These are phyloP conservation scores for Brachylomia viminalis DNA, from an alignment of 2,888 invertebrate species.

Conservation along the genomic window DNA sequence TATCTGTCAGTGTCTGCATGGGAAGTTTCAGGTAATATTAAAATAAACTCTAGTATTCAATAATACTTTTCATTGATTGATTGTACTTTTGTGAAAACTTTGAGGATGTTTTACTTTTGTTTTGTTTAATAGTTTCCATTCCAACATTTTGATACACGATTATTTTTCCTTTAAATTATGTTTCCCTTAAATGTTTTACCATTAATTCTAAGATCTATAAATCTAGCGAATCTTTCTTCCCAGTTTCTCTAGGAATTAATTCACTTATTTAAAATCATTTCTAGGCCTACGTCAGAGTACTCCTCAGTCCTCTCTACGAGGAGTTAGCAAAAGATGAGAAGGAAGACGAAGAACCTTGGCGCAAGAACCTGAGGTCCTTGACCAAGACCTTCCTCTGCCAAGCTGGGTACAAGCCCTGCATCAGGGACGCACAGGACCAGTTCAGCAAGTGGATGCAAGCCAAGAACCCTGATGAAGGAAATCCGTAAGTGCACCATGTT, in stretches of 20 bases:
- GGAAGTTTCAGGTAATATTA: slow-evolving; percentile 92
- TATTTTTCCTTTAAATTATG: background rate
- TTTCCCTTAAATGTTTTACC: background rate
- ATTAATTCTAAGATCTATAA: background rate
- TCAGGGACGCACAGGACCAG: slow-evolving; percentile 93
- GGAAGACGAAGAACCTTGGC: slow-evolving; percentile 92
- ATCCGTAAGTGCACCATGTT: slow-evolving; percentile 91
- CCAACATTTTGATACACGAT: background rate
- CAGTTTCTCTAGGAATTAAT: background rate
- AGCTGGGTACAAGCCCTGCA: slow-evolving; percentile 94
- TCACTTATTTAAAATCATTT: background rate
- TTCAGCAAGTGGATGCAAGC: slow-evolving; percentile 94
- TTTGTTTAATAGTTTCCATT: background rate
- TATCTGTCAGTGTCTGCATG: slow-evolving; percentile 91
- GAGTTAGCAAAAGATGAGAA: slow-evolving; percentile 89
- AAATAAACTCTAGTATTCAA: background rate
- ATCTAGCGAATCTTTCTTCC: background rate
- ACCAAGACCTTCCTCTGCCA: slow-evolving; percentile 94
- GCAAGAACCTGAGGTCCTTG: slow-evolving; percentile 92
- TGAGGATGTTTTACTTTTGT: background rate
- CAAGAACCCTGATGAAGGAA: slow-evolving; percentile 94
- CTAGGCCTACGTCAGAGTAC: slow-evolving; percentile 92
- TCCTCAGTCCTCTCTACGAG: slow-evolving; percentile 93
- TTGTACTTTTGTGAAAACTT: background rate
- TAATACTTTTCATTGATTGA: background rate